phyloP scores from a whole-genome alignment of 2,113 vertebrate genomes.

The Lampris incognitus region DNA sequence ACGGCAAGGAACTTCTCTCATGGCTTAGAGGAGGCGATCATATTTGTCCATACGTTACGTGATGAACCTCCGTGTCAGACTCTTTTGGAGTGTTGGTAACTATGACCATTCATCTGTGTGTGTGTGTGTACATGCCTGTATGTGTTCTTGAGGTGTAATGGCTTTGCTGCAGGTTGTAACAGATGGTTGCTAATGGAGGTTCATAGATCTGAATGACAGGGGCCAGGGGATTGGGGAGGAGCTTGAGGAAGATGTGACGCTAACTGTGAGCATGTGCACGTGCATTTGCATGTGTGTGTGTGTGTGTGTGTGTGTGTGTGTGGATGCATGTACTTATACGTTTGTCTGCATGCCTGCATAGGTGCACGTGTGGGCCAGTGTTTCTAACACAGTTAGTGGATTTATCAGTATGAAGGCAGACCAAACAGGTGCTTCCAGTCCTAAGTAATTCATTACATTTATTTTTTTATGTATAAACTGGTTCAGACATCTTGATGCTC shows the following conservation, averaged over 20 bases:
- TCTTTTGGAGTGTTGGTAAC: conserved; percentile 23
- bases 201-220: conserved; percentile 87
- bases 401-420: conserved; percentile 24
- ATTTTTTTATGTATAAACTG: too few relatives aligned
- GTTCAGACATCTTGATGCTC: too few relatives aligned
- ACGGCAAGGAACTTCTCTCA: conserved; percentile 43
- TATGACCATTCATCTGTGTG: conserved; percentile 27
- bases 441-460: not conserved
- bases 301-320: conserved; percentile 22
- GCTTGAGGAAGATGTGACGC: conserved; percentile 48
- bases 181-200: conserved; percentile 86
- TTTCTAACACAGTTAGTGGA: conserved; percentile 40
- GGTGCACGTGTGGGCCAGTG: conserved; percentile 27
- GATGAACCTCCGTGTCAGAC: not conserved
- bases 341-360: not conserved
- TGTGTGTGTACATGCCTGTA: not conserved
- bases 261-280: conserved; percentile 9
- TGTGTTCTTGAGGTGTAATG: conserved; percentile 58
- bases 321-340: conserved; percentile 1
- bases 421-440: conserved; percentile 19
- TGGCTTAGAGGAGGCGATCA: conserved; percentile 39
- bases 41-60: conserved; percentile 35
- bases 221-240: conserved; percentile 71
- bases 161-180: conserved; percentile 84
- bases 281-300: conserved; percentile 25